Conservation (phyloP, 2,888 invertebrate genomes). For the Cephus sareptanus region DNA sequence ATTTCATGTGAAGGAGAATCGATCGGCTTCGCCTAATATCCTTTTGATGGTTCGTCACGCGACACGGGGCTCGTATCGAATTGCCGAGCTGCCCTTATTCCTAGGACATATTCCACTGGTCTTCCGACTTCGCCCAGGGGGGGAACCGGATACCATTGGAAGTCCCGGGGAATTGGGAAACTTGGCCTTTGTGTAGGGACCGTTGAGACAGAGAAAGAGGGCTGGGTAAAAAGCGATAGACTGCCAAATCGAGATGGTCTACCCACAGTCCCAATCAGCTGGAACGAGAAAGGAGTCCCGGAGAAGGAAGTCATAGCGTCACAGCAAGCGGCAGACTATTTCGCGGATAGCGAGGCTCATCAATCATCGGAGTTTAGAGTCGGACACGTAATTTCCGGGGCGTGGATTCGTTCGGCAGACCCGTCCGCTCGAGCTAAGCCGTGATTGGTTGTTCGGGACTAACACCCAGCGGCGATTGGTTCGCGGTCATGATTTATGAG, state of each 20-base stretch:
- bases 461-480: slow-evolving; percentile 49
- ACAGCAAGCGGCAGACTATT: slow-evolving; percentile 8
- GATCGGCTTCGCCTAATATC: neutral
- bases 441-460: slow-evolving; percentile 45
- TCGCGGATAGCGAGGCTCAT: slow-evolving; percentile 48
- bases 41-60: neutral
- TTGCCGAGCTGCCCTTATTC: neutral
- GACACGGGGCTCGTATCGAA: neutral
- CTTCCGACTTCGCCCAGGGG: neutral
- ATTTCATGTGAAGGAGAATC: neutral
- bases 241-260: neutral
- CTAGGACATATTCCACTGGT: neutral
- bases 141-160: neutral
- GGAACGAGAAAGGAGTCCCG: neutral
- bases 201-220: neutral
- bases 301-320: slow-evolving; percentile 7
- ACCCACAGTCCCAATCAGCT: neutral
- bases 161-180: neutral
- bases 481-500: slow-evolving; percentile 54
- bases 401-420: slow-evolving; percentile 59
- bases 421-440: slow-evolving; percentile 42
- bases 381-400: slow-evolving; percentile 66
- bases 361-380: slow-evolving; percentile 65
- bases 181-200: neutral
- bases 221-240: neutral